Base-by-base conservation (phyloP, 2,888 invertebrate genomes). In the Cinara cedri region DNA sequence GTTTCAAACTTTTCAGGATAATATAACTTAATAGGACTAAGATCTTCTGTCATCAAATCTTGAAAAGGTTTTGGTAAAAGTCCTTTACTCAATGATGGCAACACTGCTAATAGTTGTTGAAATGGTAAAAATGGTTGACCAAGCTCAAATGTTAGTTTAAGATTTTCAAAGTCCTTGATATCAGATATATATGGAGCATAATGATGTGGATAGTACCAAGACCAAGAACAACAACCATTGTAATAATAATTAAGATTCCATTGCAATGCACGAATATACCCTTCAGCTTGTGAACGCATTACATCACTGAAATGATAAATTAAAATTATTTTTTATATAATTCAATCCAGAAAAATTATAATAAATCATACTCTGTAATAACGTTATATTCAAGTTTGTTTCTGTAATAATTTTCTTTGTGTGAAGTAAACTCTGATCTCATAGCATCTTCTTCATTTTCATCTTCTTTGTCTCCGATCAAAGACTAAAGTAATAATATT, bases 221-320 rank as follows among this genome's bases (percentile, higher is more conserved):
- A 94, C 99, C 99, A 99, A 0, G 97, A 97, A 72, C 93, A 93
- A 63, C 97, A 95, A 9, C 98, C 98, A 84, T 95, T 92, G 87
- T 97, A 98, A 86, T 99, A 99, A 86, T 99, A 99, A 85, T 93
- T 90, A 21, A 98, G 88, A 85, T 96, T 96, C 98, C 98, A 99
- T 84, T 98, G 98, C 70, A 99, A 91, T 0, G 97, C 98, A 57
- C 92, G 88, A 13, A 98, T 92, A 85, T 98, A 99, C 71, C 93
- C 91, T 85, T 92, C 91, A 0, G 96, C 94, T 87, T 96, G 95
- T 54, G 90, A 90, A 21, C 89, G 88, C 84, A 96, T 86, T 10
- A 94, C 92, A 83, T 92, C 91, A 21, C 78, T 76, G 34, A 49
- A 57, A 68, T 34, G 21, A 66, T 21, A 16, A 46, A 54, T 54